Base-by-base conservation (phyloP, 2,797 vertebrate species). In the Furcifer pardalis region DNA sequence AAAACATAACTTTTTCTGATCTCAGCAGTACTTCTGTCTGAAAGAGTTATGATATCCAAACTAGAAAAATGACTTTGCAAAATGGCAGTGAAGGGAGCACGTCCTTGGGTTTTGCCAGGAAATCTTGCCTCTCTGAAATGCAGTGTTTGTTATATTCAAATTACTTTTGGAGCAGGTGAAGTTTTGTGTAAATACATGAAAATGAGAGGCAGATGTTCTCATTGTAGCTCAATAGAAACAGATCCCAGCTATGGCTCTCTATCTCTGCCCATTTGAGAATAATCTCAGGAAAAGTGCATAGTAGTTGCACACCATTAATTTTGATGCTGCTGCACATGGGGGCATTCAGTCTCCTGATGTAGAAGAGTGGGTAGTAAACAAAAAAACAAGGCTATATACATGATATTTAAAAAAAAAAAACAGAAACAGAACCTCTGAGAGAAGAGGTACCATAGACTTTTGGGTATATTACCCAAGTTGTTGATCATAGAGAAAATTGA, bases 141-240 rank as follows among this genome's bases (percentile, higher is more conserved):
- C 69, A 84, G 40, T 52, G 83, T 73, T 27, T 91, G 87, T 92
- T 82, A 79, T 86, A 84, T 82, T 90, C 37, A 85, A 87, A 79
- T 74, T 77, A 72, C 62, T 90, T 40, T 81, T 93, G 87, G 87
- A 82, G 40, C n/a, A 91, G 82, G 73, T 86, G 84, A 87, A 87
- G 56, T 46, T 86, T 81, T 91, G 87, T 85, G 82, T 87, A 90
- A 88, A 77, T 84, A 69, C 60, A 2, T 65, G 73, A 72, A 44
- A 25, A 30, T 30, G 37, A 68, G n/a, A 81, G 73, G 60, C 85
- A 93, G 88, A 90, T 90, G 52, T 37, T 25, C 78, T 86, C 79
- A 76, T 88, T 85, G 4, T 49, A 91, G 42, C 77, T 85, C 84
- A 27, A 77, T 79, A 86, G 12, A 88, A 90, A 85, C 15, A 1